These are phyloP conservation scores for Rutilus rutilus DNA, from an alignment of 2,113 vertebrate genomes.

Conservation along the genomic window DNA sequence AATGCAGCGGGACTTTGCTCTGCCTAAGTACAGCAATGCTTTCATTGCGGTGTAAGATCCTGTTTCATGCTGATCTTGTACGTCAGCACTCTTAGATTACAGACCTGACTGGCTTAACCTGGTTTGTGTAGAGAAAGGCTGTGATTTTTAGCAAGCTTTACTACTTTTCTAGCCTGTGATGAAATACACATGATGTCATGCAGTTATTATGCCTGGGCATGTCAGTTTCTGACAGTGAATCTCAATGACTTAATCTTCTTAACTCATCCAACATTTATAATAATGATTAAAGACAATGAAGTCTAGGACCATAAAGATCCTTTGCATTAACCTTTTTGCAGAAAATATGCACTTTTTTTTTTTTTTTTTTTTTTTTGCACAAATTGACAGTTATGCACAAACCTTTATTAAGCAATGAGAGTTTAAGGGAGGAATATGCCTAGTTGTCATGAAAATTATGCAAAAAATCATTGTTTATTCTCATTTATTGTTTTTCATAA, in stretches of 20 bases:
- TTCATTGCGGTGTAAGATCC: background rate
- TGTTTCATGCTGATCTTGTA: constrained; percentile 2
- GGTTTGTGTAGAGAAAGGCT: background rate
- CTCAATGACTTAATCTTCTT: background rate
- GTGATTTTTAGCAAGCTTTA: background rate
- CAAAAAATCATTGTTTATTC: background rate
- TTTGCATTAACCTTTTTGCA: background rate
- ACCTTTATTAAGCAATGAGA: background rate
- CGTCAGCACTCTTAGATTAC: constrained; percentile 6
- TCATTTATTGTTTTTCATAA: background rate
- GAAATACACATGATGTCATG: background rate
- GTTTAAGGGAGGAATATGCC: background rate
- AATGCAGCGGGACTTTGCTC: background rate
- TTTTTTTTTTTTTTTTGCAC: too few species aligned
- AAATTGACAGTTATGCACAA: background rate
- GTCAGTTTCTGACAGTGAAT: background rate
- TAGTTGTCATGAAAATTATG: background rate
- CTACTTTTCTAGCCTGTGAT: background rate
- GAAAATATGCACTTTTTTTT: too few species aligned
- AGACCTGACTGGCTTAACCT: background rate
- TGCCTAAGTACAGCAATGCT: background rate
- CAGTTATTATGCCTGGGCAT: background rate
- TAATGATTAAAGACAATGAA: background rate
- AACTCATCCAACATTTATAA: background rate
- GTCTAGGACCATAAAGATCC: background rate